Evolutionary conservation across 1,140 invertebrate species (phyloP).

Genomic region (Tetragnatha versicolor): DNA sequence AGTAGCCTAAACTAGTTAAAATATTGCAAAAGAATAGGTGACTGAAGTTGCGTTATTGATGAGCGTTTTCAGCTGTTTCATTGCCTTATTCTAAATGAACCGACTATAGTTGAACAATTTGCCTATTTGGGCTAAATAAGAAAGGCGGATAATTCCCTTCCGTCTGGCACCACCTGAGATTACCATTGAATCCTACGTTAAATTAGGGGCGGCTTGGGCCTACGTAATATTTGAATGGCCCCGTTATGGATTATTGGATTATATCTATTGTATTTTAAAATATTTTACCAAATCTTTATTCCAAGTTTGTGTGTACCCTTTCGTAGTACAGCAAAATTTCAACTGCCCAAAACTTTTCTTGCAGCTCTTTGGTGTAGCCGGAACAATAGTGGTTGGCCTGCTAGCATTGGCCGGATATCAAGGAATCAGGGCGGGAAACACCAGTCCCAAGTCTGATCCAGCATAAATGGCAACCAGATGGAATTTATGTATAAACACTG

Average conservation of each 20-base stretch:
- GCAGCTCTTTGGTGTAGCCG: conserved; percentile 43
- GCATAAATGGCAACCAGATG: no score
- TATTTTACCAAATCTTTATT: neutral
- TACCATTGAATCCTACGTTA: neutral
- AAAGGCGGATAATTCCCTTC: no score
- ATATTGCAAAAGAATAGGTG: no score
- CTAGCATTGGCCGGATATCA: conserved; percentile 35
- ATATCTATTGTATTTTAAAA: neutral
- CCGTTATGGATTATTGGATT: no score
- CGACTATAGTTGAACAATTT: no score
- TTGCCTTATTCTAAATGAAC: no score
- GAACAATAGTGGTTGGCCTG: conserved; percentile 31
- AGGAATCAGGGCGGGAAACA: neutral
- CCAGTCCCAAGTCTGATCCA: conserved; percentile 26
- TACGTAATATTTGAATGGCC: neutral
- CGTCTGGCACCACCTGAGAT: neutral
- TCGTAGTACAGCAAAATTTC: neutral
- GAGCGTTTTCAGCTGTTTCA: no score
- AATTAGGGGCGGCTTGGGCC: neutral
- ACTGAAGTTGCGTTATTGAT: no score
- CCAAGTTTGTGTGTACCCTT: neutral
- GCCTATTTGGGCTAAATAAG: no score
- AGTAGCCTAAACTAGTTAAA: no score
- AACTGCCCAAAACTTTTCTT: neutral
- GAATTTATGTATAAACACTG: no score